phyloP scores from a whole-genome alignment of 2,888 invertebrate species.

The Torymus tubicola region DNA sequence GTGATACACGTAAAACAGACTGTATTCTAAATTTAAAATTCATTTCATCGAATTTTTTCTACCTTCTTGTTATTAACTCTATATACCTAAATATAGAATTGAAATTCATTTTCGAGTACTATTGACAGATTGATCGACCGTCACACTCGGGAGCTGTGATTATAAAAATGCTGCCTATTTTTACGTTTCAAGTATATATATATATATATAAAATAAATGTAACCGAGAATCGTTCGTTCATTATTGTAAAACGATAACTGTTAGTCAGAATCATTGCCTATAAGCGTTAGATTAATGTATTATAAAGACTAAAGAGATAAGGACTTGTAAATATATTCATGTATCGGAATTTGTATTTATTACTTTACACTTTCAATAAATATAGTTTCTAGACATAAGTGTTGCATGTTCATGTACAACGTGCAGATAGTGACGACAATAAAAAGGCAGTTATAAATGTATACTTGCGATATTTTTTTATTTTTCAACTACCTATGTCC shows the following conservation, averaged over 20 bases:
- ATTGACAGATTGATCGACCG: too few relatives aligned
- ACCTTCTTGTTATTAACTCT: neutral
- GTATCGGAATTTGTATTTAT: constrained; percentile 48
- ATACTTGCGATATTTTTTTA: neutral
- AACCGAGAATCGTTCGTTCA: neutral
- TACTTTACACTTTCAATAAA: constrained; percentile 43
- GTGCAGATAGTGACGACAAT: constrained; percentile 46
- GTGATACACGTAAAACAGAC: constrained; percentile 17
- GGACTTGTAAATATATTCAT: constrained; percentile 50
- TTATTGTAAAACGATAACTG: constrained; percentile 31
- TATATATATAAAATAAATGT: constrained; percentile 8
- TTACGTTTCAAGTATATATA: neutral
- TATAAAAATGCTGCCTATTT: constrained; percentile 27
- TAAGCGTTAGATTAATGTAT: constrained; percentile 25
- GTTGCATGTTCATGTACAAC: constrained; percentile 24
- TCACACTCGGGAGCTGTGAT: constrained; percentile 17
- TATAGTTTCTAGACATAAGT: constrained; percentile 23
- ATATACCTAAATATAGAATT: constrained; percentile 2
- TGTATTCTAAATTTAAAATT: neutral
- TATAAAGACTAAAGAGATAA: constrained; percentile 45
- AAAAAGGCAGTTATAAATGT: constrained; percentile 44
- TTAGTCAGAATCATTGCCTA: constrained; percentile 37
- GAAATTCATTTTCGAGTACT: neutral
- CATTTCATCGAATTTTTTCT: neutral
- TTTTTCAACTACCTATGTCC: too few relatives aligned